Evolutionary conservation across 2,113 vertebrate genomes (phyloP), one percentile per base, ranked within the genome.

Genomic region (Neolamprologus fasciatus): DNA sequence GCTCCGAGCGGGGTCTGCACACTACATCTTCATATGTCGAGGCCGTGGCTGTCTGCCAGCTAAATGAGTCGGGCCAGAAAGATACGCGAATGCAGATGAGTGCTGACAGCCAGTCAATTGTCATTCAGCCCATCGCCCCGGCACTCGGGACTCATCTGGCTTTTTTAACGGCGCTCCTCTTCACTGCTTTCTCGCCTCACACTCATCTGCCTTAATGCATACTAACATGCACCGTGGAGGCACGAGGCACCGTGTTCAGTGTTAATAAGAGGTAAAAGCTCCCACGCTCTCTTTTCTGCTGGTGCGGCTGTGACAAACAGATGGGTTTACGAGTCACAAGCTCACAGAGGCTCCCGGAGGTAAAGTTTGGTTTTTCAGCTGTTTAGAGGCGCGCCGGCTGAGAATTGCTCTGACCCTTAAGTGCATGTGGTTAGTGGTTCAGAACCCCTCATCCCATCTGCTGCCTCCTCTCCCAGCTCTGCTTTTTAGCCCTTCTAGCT

Each of bases 101-200:
- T 92, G 93, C 89, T 95, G 95, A 96, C 94, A 94, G 93, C 84
- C 55, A 83, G 92, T 92, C 93, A 91, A 89, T 95, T 95, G 94
- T 95, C 94, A 95, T 96, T 94, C 91, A 87, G 91, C 79, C 80
- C 87, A 61, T 94, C 91, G 93, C 37, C 76, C 78, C 83, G 78
- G 76, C 88, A 91, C 90, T 87, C 2, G 91, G 84, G 95, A 89
- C 88, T 95, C 88, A 92, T 94, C 93, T 90, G 54, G 55, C 47
- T 68, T 84, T 79, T 81, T 45, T 31, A 54, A 78, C 23, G 45
- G 45, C 10, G 10, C 45, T 94, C 86, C 79, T 81, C 88, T 92
- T 86, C 82, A 85, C 89, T 81, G 90, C 83, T 87, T 47, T 40
- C 85, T 89, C 91, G 58, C 83, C 89, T 86, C 87, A 71, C 45